Percentiles rank a stretch among this genome's conserved stretches.
Conservation (phyloP, 2,113 vertebrate species). For the Origma solitaria region DNA sequence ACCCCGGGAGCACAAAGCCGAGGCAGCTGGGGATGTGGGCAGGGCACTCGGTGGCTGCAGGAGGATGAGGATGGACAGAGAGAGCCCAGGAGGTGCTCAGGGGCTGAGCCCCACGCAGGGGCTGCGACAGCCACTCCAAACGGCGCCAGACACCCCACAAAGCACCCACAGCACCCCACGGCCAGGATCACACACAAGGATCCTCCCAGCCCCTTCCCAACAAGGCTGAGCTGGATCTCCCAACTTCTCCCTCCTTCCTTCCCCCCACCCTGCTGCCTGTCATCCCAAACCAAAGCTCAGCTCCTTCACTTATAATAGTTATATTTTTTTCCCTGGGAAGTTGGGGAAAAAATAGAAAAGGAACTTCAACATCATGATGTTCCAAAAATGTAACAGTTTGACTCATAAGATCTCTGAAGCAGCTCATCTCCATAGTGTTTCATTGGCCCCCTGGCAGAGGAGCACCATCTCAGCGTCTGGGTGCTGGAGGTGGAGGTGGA, state of each 20-base stretch:
- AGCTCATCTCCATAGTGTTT: conserved; percentile 52
- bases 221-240: neutral
- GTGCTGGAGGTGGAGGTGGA: conserved; percentile 59
- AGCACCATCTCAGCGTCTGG: conserved; percentile 19
- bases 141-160: neutral
- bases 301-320: neutral
- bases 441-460: conserved; percentile 49
- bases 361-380: conserved; percentile 66
- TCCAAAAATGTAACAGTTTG: conserved; percentile 67
- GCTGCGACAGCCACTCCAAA: neutral
- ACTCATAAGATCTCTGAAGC: conserved; percentile 57
- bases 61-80: too few species aligned
- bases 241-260: neutral
- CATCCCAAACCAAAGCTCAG: neutral
- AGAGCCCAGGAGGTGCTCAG: neutral
- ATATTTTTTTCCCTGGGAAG: neutral
- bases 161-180: neutral
- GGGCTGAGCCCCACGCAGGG: neutral
- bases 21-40: rapidly evolving
- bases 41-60: rapidly evolving
- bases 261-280: neutral
- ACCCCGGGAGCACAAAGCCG: rapidly evolving
- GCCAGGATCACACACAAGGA: neutral
- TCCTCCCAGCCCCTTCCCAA: neutral
- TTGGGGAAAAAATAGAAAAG: conserved; percentile 60